Percentiles rank a stretch among this genome's conserved stretches.
phyloP scores from a whole-genome alignment of 2,888 invertebrate species.

The Dryococelus australis region DNA sequence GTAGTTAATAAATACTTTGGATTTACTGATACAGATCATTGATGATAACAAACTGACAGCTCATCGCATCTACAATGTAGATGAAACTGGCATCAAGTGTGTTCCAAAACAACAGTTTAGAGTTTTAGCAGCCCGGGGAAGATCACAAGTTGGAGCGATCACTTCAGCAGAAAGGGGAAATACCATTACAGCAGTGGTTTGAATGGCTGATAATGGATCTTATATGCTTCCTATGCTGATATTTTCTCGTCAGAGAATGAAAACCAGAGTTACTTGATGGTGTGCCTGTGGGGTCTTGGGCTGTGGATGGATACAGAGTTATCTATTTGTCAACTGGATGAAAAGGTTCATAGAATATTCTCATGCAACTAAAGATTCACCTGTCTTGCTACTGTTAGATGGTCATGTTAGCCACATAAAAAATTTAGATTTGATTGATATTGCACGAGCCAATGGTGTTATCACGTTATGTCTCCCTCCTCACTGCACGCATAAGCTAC shows the following conservation, averaged over 20 bases:
- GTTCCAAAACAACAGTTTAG: not conserved
- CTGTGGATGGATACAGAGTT: not conserved
- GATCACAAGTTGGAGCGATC: slow-evolving; percentile 28
- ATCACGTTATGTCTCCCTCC: not conserved
- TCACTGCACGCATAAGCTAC: not conserved
- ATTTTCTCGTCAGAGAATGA: slow-evolving; percentile 20
- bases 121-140: slow-evolving; percentile 24
- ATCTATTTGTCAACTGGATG: not conserved
- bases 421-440: not conserved
- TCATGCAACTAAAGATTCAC: not conserved
- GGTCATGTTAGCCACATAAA: not conserved
- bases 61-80: slow-evolving; percentile 20
- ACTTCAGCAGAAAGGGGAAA: slow-evolving; percentile 35
- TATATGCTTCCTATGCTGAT: slow-evolving; percentile 35
- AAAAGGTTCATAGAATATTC: not conserved
- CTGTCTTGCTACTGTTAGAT: not conserved
- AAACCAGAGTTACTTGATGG: not conserved
- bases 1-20: slow-evolving; percentile 31
- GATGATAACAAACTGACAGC: slow-evolving; percentile 28
- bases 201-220: slow-evolving; percentile 29
- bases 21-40: not conserved
- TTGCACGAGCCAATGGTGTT: not conserved
- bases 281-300: not conserved
- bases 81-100: not conserved
- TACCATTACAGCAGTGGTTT: too few species aligned